Percentiles rank a stretch among this genome's conserved stretches.
These are phyloP conservation scores for Phodopus roborovskii DNA, from an alignment of 2,113 vertebrate species.

Conservation along the genomic window DNA sequence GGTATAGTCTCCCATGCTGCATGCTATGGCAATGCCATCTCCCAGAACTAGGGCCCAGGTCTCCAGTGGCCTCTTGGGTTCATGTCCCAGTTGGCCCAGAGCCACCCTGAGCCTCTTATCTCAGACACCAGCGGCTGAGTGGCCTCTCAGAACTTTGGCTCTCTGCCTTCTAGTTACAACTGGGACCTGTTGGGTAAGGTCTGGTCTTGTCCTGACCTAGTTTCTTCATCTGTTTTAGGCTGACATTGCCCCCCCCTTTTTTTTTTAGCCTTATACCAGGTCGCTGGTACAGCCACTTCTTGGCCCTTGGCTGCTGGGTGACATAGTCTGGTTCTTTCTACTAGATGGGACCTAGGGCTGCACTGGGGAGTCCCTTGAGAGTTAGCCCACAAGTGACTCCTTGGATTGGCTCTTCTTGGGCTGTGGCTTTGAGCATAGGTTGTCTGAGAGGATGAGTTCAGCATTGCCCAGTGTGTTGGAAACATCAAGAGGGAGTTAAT, in stretches of 20 bases:
- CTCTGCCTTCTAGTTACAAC: neutral
- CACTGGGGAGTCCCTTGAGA: neutral
- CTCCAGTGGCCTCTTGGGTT: neutral
- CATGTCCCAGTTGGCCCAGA: constrained; percentile 26
- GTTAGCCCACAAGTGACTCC: neutral
- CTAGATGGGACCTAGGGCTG: neutral
- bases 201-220: neutral
- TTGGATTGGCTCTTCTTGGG: neutral
- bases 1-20: neutral
- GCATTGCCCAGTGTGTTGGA: neutral
- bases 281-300: neutral
- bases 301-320: neutral
- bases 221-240: neutral
- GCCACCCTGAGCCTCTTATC: constrained; percentile 28
- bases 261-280: rapidly evolving
- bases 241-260: too few relatives aligned
- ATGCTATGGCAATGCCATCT: neutral
- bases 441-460: neutral
- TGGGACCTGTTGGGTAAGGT: neutral
- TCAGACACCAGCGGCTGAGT: neutral
- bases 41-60: neutral
- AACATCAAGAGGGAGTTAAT: neutral
- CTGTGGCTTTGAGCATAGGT: neutral
- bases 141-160: neutral
- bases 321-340: neutral